Evolutionary conservation across 2,797 vertebrate species (phyloP).

Genomic region (Tolypeutes matacus): DNA sequence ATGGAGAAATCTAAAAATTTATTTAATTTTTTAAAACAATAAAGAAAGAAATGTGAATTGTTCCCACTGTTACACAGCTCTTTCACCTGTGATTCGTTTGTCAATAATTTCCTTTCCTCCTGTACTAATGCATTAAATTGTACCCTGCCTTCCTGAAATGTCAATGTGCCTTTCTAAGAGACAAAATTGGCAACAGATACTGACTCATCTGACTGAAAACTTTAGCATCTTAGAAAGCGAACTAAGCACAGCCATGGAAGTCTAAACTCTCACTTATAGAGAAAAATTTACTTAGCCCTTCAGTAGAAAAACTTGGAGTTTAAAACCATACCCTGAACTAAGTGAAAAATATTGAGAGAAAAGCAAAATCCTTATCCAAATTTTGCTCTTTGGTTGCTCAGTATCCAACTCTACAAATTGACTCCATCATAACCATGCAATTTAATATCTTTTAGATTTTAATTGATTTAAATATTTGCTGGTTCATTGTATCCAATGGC

Average conservation of each 20-base stretch:
- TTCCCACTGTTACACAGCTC: too few species aligned
- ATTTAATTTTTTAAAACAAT: background rate
- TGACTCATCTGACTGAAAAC: background rate
- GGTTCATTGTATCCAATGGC: conserved; percentile 12
- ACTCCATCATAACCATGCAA: conserved; percentile 67
- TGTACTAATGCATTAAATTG: background rate
- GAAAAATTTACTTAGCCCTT: background rate
- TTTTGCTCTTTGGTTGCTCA: conserved; percentile 46
- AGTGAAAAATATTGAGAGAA: conserved; percentile 33
- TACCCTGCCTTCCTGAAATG: too few species aligned
- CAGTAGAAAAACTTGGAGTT: background rate
- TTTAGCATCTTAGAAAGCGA: background rate
- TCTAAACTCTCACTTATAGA: background rate
- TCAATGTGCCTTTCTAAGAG: background rate
- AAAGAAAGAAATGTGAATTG: background rate
- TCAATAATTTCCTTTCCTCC: background rate
- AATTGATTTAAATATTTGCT: conserved; percentile 82
- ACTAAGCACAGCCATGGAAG: background rate
- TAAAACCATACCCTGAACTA: background rate
- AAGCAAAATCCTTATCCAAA: background rate
- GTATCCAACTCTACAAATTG: conserved; percentile 55
- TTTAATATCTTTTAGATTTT: conserved; percentile 74
- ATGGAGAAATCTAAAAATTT: background rate
- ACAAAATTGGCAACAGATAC: background rate
- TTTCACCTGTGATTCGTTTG: background rate